Evolutionary conservation across 2,888 invertebrate species (phyloP).

Genomic region (Tetragonula carbonaria): DNA sequence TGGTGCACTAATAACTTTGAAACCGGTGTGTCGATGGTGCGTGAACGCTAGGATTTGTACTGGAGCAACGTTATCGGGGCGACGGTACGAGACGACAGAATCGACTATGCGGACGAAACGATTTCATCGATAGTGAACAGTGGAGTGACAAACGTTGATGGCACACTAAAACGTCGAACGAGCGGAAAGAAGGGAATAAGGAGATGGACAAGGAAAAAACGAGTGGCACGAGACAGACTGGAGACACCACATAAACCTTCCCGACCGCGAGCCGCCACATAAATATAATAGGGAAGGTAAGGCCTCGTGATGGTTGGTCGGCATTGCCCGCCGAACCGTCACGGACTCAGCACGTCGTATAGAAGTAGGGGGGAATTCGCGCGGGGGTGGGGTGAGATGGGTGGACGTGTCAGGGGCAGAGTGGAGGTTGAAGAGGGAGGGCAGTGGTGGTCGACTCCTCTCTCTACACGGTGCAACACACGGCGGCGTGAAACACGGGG

Average conservation of each 20-base stretch:
- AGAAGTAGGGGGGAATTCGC: conserved; percentile 75
- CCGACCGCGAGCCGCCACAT: conserved; percentile 82
- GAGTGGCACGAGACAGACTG: conserved; percentile 69
- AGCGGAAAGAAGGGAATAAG: conserved; percentile 32
- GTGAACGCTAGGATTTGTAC: neutral
- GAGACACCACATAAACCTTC: conserved; percentile 79
- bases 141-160: conserved; percentile 29
- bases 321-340: conserved; percentile 82
- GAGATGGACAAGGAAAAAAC: conserved; percentile 45
- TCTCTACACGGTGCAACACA: conserved; percentile 77
- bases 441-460: conserved; percentile 66
- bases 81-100: neutral
- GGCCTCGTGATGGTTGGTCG: conserved; percentile 83
- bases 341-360: conserved; percentile 74
- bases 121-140: conserved; percentile 39
- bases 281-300: conserved; percentile 83
- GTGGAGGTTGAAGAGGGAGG: conserved; percentile 65
- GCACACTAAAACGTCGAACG: conserved; percentile 32
- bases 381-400: conserved; percentile 73
- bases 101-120: conserved; percentile 14
- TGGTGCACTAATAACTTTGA: conserved; percentile 3
- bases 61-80: conserved; percentile 7
- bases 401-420: conserved; percentile 73
- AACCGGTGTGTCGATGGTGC: neutral
- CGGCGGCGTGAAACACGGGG: conserved; percentile 81